A percentile compares a stretch with the other conserved stretches of the same genome.
Conservation (phyloP, 2,113 vertebrate species). For the Formicarius rufipectus region DNA sequence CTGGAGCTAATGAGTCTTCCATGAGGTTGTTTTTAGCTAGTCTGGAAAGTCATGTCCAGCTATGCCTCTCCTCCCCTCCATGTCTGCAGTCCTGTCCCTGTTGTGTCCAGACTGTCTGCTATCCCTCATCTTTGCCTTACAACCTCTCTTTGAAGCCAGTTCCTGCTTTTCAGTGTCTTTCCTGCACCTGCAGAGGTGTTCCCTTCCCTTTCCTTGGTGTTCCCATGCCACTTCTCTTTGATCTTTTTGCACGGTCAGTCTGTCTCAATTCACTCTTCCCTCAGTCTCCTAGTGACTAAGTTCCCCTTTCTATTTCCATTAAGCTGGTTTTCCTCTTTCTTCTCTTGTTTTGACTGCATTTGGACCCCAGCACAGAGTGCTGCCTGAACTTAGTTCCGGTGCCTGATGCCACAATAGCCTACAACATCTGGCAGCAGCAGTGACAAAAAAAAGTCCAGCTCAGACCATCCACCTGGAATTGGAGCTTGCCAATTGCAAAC, state of each 20-base stretch:
- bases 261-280: not conserved
- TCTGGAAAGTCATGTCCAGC: not conserved
- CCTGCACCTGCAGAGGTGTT: not conserved
- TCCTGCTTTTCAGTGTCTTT: not conserved
- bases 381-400: not conserved
- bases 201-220: not conserved
- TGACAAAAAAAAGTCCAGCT: not conserved
- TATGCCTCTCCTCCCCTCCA: not conserved
- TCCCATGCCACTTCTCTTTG: not conserved
- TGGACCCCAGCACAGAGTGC: not conserved
- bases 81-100: not conserved
- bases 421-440: not conserved
- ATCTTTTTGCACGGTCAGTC: rapidly evolving
- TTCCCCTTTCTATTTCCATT: not conserved
- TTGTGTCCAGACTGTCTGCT: not conserved
- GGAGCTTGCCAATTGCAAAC: not conserved
- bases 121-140: not conserved
- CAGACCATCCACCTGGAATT: not conserved
- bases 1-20: not conserved
- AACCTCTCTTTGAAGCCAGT: not conserved
- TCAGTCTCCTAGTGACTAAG: not conserved
- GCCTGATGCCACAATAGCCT: not conserved
- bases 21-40: not conserved
- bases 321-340: not conserved
- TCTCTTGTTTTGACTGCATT: not conserved